These are phyloP conservation scores for Hymenopus coronatus DNA, from an alignment of 2,888 invertebrate genomes.

Conservation along the genomic window DNA sequence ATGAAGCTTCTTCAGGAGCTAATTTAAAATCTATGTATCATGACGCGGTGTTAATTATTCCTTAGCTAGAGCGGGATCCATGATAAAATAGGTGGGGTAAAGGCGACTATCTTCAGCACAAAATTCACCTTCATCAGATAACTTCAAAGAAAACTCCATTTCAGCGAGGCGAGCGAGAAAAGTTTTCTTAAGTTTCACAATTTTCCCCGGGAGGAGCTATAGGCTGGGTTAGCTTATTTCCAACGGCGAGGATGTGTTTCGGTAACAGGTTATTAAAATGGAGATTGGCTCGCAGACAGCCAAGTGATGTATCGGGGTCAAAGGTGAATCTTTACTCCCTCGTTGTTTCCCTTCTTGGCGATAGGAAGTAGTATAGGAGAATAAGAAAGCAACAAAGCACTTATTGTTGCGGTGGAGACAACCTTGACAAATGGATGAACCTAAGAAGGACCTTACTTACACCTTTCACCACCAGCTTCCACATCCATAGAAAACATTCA, in stretches of 20 bases:
- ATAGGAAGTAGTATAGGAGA: neutral
- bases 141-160: constrained; percentile 28
- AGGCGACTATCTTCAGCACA: neutral
- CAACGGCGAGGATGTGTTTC: neutral
- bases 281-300: constrained; percentile 24
- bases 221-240: neutral
- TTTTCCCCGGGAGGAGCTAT: constrained; percentile 1
- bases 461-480: too few relatives aligned
- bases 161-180: constrained; percentile 21
- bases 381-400: neutral
- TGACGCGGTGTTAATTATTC: constrained; percentile 12
- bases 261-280: constrained; percentile 27
- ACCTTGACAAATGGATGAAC: too few relatives aligned
- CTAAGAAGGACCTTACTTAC: too few relatives aligned
- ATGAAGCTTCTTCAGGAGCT: neutral
- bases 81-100: neutral
- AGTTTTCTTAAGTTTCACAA: constrained; percentile 29
- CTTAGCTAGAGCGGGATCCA: neutral
- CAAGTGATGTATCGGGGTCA: constrained; percentile 22
- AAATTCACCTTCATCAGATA: constrained; percentile 25
- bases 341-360: neutral
- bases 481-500: too few relatives aligned
- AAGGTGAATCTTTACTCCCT: constrained; percentile 8
- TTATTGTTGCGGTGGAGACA: too few relatives aligned
- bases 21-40: constrained; percentile 20